Conservation (phyloP, 1,140 invertebrate genomes). For the Papilio glaucus region DNA sequence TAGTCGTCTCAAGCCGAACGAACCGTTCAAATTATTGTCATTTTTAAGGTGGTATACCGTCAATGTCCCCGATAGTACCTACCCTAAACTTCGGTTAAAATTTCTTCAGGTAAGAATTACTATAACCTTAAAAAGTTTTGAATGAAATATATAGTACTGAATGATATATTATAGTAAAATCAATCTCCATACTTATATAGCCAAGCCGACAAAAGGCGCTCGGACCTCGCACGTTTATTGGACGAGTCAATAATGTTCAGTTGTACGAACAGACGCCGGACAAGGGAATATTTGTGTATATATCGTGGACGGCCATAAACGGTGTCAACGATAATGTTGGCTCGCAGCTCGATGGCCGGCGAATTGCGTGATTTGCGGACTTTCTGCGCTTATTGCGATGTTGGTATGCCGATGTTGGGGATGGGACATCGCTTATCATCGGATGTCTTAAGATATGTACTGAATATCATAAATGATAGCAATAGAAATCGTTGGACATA, state of each 20-base stretch:
- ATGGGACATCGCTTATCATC: neutral
- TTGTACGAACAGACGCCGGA: constrained; percentile 48
- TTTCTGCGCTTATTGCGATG: constrained; percentile 39
- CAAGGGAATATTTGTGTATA: constrained; percentile 58
- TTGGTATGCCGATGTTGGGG: constrained; percentile 9
- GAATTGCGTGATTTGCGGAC: constrained; percentile 55
- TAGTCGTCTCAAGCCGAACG: no score
- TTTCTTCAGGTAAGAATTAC: no score
- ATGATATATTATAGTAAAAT: constrained; percentile 34
- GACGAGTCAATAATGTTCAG: constrained; percentile 77
- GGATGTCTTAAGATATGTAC: constrained; percentile 1
- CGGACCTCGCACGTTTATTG: constrained; percentile 73
- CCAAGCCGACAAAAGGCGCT: constrained; percentile 66
- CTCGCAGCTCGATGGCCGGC: constrained; percentile 44
- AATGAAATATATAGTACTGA: no score
- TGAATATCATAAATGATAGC: neutral
- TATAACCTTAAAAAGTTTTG: no score
- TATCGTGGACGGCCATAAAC: constrained; percentile 55
- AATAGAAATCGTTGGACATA: neutral
- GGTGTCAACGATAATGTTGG: constrained; percentile 70
- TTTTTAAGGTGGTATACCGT: no score
- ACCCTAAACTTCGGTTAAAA: no score
- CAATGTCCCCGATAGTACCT: no score
- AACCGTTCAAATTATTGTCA: no score
- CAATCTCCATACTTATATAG: constrained; percentile 49